Base-by-base conservation (phyloP, 2,113 vertebrate species). In the Amia ocellicauda region DNA sequence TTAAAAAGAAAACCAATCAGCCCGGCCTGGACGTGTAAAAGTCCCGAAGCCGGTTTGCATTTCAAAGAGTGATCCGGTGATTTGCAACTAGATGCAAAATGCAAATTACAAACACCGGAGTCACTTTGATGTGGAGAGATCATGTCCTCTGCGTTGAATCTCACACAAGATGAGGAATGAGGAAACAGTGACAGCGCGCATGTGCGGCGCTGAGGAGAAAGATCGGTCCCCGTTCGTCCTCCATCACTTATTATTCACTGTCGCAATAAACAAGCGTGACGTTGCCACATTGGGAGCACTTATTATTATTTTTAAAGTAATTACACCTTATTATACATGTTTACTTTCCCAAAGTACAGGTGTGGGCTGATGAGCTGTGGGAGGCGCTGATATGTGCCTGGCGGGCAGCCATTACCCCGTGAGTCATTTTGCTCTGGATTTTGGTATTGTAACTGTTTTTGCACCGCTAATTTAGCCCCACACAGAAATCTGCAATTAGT, bases 321-420 rank as follows among this genome's bases (percentile, higher is more conserved):
- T 98, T 96, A 95, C 86, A 85, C 84, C 92, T 93, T 93, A 93
- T 96, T 98, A 92, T 93, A 88, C 89, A 89, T 94, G 91, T 96
- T 98, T 97, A 94, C 92, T 90, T 94, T 96, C 91, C 91, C 68
- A 89, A 92, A 83, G 87, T 90, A 92, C 96, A 99, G 96, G 96
- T 98, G 96, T 94, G 89, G 89, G 87, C 86, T 87, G 89, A 90
- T 91, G 90, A 90, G 89, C 87, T 64, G 78, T 85, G 85, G 89
- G 91, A 93, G 93, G 86, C 80, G 87, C 88, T 87, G 86, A 89
- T n/a, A n/a, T 84, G 84, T 40, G 70, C 79, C 85, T 83, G 85
- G 82, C 86, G 90, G 87, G 86, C 89, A 91, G 88, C 86, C 80
- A 75, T 75, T 89, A 86, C 85, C 86, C 75, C 40, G 80, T 92